Conservation (phyloP, 1,140 invertebrate species). For the Heliconius hermathena region DNA sequence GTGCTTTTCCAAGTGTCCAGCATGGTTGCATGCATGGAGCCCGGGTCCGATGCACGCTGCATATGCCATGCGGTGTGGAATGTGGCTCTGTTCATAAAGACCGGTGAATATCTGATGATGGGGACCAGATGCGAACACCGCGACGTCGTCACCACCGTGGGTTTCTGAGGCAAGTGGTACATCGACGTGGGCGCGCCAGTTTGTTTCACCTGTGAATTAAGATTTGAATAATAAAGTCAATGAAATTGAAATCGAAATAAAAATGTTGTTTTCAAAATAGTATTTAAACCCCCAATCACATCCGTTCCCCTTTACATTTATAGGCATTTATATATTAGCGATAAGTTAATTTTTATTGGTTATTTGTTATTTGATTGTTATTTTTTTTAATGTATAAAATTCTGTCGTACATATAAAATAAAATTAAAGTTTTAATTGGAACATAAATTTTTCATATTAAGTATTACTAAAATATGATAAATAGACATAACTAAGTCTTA, state of each 20-base stretch:
- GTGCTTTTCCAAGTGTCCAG: not conserved
- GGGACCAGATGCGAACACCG: constrained; percentile 84
- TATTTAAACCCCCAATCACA: too few relatives aligned
- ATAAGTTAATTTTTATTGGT: too few relatives aligned
- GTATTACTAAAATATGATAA: too few relatives aligned
- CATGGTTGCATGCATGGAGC: not conserved
- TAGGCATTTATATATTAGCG: too few relatives aligned
- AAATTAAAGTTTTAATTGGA: too few relatives aligned
- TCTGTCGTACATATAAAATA: too few relatives aligned
- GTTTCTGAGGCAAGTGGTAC: constrained; percentile 62
- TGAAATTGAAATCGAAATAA: too few relatives aligned
- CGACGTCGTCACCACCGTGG: constrained; percentile 87
- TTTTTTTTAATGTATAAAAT: too few relatives aligned
- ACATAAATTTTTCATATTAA: too few relatives aligned
- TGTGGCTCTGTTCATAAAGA: constrained; percentile 83
- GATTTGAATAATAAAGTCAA: not conserved
- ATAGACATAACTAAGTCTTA: constrained; percentile 38
- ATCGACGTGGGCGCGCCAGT: constrained; percentile 66
- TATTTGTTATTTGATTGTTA: too few relatives aligned
- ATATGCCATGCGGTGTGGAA: constrained; percentile 84
- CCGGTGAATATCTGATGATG: constrained; percentile 83
- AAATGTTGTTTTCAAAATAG: too few relatives aligned
- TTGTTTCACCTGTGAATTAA: constrained; percentile 45
- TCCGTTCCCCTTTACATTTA: too few relatives aligned
- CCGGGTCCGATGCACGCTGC: constrained; percentile 70